Percentiles rank a stretch among this genome's conserved stretches.
Evolutionary conservation across 1,140 invertebrate genomes (phyloP).

Genomic region (Whitmania pigra): DNA sequence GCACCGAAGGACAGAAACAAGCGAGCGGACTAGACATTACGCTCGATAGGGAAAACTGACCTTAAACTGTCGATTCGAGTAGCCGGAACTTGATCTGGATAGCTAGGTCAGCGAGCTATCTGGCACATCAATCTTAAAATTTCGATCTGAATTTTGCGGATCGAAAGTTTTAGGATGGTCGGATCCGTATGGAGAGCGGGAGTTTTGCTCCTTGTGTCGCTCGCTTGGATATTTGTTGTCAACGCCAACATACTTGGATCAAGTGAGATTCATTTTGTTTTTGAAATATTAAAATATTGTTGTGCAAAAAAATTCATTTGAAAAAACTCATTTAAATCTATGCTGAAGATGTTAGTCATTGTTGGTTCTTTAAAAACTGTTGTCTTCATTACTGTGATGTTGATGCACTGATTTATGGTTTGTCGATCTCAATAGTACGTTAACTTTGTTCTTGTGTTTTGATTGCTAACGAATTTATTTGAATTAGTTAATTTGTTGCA

Average conservation of each 20-base stretch:
- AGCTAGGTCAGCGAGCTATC: background rate
- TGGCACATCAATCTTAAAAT: constrained; percentile 11
- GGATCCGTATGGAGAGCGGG: background rate
- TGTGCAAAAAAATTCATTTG: no score
- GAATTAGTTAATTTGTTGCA: no score
- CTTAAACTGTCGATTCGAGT: constrained; percentile 1
- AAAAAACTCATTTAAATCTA: no score
- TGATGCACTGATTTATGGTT: no score
- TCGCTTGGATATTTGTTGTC: constrained; percentile 5
- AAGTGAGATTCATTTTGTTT: no score
- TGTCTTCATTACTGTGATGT: no score
- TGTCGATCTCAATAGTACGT: no score
- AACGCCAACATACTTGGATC: background rate
- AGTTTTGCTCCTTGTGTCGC: background rate
- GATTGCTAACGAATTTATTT: no score
- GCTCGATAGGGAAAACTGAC: background rate
- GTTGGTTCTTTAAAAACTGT: no score
- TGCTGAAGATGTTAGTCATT: no score
- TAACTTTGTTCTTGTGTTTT: no score
- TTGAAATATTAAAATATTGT: no score
- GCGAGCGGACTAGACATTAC: constrained; percentile 10
- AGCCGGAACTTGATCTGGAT: constrained; percentile 2
- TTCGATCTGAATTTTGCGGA: constrained; percentile 12
- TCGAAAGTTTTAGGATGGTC: constrained; percentile 12
- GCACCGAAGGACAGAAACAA: background rate